Evolutionary conservation across 2,113 vertebrate genomes (phyloP).

Genomic region (Symphodus melops): DNA sequence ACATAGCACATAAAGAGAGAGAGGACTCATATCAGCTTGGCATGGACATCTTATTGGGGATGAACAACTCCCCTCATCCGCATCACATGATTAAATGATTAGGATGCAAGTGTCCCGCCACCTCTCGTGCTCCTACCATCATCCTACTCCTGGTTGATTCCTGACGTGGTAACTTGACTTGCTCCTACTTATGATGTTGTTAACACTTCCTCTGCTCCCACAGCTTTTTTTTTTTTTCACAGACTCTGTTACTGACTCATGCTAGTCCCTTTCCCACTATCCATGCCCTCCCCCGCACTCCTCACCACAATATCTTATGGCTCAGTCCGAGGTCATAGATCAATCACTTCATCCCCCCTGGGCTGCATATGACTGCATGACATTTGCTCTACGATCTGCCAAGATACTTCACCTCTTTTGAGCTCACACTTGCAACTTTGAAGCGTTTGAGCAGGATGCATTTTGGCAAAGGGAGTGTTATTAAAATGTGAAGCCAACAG

Average conservation of each 20-base stretch:
- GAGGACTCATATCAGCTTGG: conserved; percentile 44
- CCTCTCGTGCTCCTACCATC: conserved; percentile 66
- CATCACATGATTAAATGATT: conserved; percentile 55
- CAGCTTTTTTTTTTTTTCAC: conserved; percentile 76
- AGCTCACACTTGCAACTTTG: conserved; percentile 60
- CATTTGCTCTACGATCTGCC: conserved; percentile 61
- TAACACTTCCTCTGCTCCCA: conserved; percentile 83
- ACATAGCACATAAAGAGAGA: conserved; percentile 54
- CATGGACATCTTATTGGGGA: conserved; percentile 46
- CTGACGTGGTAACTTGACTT: conserved; percentile 81
- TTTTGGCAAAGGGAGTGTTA: conserved; percentile 53
- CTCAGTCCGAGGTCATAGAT: conserved; percentile 76
- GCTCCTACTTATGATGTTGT: conserved; percentile 82
- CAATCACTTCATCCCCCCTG: conserved; percentile 71
- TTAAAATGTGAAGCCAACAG: conserved; percentile 50
- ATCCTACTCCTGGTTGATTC: conserved; percentile 70
- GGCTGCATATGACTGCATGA: conserved; percentile 66
- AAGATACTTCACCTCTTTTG: conserved; percentile 71
- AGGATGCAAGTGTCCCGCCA: conserved; percentile 63
- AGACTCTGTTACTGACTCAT: conserved; percentile 84
- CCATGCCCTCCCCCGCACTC: conserved; percentile 79
- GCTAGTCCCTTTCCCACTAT: conserved; percentile 79
- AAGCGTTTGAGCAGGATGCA: conserved; percentile 50
- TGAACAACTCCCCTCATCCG: conserved; percentile 47
- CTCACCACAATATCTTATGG: conserved; percentile 78